Conservation (phyloP, 2,797 vertebrate genomes). For the Poeciliopsis infans region DNA sequence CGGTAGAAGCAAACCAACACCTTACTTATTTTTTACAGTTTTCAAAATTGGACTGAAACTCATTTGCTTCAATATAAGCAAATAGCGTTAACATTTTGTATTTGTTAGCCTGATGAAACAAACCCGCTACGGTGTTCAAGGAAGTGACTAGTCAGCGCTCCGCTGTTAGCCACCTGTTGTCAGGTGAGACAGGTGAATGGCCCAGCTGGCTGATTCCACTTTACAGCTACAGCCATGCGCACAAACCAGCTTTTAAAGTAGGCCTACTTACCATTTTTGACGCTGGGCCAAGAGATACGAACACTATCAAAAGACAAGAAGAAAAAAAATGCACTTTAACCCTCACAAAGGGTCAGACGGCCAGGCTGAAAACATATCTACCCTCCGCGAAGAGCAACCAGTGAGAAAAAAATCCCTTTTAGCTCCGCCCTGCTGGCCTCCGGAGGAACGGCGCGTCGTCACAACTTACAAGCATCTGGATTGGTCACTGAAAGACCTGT, state of each 20-base stretch:
- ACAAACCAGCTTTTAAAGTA: constrained; percentile 3
- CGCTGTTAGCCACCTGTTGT: constrained; percentile 45
- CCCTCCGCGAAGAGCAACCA: constrained; percentile 8
- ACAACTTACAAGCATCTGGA: constrained; percentile 24
- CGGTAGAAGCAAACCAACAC: constrained; percentile 20
- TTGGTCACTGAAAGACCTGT: constrained; percentile 7
- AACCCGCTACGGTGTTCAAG: not conserved
- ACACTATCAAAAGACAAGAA: not conserved
- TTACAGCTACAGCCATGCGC: not conserved
- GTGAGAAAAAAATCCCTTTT: constrained; percentile 8
- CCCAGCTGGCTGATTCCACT: constrained; percentile 4
- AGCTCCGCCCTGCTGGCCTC: constrained; percentile 59
- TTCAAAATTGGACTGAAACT: not conserved
- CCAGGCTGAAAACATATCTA: constrained; percentile 46
- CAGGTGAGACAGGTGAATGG: constrained; percentile 75
- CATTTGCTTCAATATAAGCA: not conserved
- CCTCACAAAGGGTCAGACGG: constrained; percentile 56
- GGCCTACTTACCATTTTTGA: constrained; percentile 71
- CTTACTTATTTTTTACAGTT: constrained; percentile 37
- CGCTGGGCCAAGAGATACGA: not conserved
- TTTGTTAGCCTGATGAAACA: not conserved
- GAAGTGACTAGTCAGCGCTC: constrained; percentile 1
- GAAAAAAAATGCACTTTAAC: constrained; percentile 41
- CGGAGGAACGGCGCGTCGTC: constrained; percentile 41
- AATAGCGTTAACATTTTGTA: accelerated